phyloP scores from a whole-genome alignment of 2,797 vertebrate genomes.

The Acipenser ruthenus region DNA sequence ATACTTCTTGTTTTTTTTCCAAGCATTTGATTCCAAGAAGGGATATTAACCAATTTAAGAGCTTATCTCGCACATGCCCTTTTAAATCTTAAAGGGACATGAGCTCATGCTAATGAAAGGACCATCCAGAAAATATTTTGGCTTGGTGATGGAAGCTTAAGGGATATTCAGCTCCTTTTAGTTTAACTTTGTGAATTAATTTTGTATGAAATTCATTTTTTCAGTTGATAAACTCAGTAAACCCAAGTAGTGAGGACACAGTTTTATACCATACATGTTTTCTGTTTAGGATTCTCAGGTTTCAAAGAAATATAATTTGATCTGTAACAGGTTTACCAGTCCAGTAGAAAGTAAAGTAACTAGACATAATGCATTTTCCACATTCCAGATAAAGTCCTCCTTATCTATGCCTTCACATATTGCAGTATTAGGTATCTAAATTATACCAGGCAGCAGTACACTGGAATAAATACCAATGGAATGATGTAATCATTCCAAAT shows the following conservation, averaged over 20 bases:
- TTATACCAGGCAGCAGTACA: no score
- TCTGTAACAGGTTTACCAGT: not conserved
- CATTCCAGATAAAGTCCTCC: not conserved
- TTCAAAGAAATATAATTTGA: slow-evolving; percentile 1
- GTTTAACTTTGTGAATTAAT: not conserved
- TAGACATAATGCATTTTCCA: slow-evolving; percentile 1
- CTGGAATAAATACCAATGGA: no score
- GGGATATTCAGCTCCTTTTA: not conserved
- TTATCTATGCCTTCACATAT: not conserved
- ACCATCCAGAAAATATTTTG: not conserved
- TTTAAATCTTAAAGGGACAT: slow-evolving; percentile 7
- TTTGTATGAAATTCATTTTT: not conserved
- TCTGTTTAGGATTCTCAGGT: not conserved
- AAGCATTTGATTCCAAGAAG: slow-evolving; percentile 1
- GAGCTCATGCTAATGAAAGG: not conserved
- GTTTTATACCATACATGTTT: no score
- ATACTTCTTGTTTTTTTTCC: not conserved
- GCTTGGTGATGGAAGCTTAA: not conserved
- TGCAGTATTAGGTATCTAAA: no score
- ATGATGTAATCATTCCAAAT: no score
- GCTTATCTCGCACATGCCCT: slow-evolving; percentile 6
- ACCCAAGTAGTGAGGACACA: not conserved
- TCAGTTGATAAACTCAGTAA: not conserved
- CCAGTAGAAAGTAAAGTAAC: not conserved
- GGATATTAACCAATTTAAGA: slow-evolving; percentile 10